Evolutionary conservation across 2,888 invertebrate genomes (phyloP).

Genomic region (Phania funesta): DNA sequence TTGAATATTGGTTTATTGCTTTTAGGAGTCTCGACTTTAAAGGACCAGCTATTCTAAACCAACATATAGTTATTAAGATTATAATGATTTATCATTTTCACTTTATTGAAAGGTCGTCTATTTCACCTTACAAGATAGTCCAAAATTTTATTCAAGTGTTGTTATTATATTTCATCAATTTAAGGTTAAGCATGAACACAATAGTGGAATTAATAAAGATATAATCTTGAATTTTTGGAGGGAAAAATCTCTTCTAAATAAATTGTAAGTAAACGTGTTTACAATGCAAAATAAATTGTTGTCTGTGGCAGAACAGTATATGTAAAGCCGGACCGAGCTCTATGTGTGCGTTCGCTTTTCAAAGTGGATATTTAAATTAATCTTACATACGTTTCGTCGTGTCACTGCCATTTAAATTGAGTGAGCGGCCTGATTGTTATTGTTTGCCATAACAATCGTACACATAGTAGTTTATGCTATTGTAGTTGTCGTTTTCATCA

Average conservation of each 20-base stretch:
- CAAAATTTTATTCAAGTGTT: not conserved
- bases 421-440: conserved; percentile 37
- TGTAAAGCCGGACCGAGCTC: not conserved
- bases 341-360: not conserved
- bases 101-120: too few relatives aligned
- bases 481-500: conserved; percentile 26
- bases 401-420: conserved; percentile 66
- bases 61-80: too few relatives aligned
- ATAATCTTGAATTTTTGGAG: conserved; percentile 16
- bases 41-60: too few relatives aligned
- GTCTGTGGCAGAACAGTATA: conserved; percentile 1
- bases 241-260: conserved; percentile 4
- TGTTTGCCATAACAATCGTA: not conserved
- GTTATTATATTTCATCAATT: conserved; percentile 10
- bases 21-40: too few relatives aligned
- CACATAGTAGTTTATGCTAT: conserved; percentile 23
- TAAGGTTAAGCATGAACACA: not conserved
- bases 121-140: too few relatives aligned
- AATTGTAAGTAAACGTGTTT: conserved; percentile 43
- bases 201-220: conserved; percentile 49
- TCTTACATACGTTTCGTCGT: conserved; percentile 57
- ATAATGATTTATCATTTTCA: too few relatives aligned
- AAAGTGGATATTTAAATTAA: conserved; percentile 57
- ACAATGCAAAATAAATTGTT: conserved; percentile 30
- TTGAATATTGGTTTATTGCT: too few relatives aligned